Percentiles rank a stretch among this genome's conserved stretches.
phyloP scores from a whole-genome alignment of 2,797 vertebrate genomes.

The Gallinago nigripennis region DNA sequence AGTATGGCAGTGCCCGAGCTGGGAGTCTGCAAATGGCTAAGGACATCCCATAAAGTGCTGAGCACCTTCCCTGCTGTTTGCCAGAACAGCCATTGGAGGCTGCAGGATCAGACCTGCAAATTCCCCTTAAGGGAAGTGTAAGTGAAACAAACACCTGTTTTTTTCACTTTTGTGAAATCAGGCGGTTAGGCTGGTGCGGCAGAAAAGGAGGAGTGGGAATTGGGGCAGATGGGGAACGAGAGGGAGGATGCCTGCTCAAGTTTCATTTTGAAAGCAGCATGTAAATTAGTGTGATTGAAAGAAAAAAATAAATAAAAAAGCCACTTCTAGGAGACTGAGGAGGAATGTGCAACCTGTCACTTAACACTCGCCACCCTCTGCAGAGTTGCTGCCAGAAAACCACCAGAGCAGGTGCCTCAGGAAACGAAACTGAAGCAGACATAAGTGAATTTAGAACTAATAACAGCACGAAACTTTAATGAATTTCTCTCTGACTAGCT shows the following conservation, averaged over 20 bases:
- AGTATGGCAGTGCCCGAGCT: neutral
- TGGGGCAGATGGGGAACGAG: neutral
- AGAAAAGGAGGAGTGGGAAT: neutral
- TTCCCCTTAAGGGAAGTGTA: neutral
- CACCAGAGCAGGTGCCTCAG: neutral
- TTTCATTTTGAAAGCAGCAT: neutral
- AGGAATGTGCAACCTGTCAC: conserved; percentile 3
- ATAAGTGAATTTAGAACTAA: conserved; percentile 43
- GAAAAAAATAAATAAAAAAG: neutral
- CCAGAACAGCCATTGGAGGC: accelerated
- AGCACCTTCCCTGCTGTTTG: neutral
- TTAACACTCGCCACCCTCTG: neutral
- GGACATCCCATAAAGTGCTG: neutral
- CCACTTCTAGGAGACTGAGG: neutral
- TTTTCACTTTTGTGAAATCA: neutral
- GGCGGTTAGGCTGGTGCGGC: neutral
- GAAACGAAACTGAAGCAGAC: conserved; percentile 8
- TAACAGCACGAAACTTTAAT: conserved; percentile 30
- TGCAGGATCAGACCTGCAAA: neutral
- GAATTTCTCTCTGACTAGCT: conserved; percentile 17
- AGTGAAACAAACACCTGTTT: neutral
- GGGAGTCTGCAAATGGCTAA: neutral
- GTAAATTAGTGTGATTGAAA: neutral
- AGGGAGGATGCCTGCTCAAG: neutral
- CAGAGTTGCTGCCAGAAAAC: neutral